These are phyloP conservation scores for Erythrolamprus reginae DNA, from an alignment of 2,113 vertebrate genomes.

Conservation along the genomic window DNA sequence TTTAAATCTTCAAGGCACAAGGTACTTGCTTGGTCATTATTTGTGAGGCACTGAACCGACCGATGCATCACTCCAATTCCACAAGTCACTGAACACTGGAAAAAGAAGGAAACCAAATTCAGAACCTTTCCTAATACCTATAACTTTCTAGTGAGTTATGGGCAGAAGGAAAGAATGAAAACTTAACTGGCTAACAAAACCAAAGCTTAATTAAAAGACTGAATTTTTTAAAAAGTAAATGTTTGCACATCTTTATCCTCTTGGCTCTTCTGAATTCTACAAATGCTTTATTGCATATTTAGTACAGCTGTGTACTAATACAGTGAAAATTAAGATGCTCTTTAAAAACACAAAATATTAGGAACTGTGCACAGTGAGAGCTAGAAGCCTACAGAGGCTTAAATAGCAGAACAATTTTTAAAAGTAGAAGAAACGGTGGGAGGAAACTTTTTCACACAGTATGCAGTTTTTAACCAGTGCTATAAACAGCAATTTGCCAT, in stretches of 20 bases:
- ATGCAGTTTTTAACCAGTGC: background rate
- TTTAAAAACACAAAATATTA: background rate
- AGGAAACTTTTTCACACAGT: background rate
- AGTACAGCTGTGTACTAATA: background rate
- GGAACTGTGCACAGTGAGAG: background rate
- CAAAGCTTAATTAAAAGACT: background rate
- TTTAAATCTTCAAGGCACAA: slow-evolving; percentile 69
- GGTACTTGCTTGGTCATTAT: slow-evolving; percentile 70
- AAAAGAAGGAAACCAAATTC: background rate
- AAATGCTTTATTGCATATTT: background rate
- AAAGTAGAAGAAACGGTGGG: background rate
- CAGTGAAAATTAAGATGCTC: background rate
- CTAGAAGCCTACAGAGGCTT: background rate
- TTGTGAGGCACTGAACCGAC: slow-evolving; percentile 81
- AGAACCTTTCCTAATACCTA: background rate
- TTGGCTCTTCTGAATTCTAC: background rate
- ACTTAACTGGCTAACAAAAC: background rate
- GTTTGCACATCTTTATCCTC: background rate
- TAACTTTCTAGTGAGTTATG: background rate
- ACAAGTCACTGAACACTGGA: slow-evolving; percentile 87
- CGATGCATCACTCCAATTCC: slow-evolving; percentile 84
- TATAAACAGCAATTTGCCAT: background rate
- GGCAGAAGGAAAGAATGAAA: background rate
- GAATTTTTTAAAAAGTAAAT: background rate
- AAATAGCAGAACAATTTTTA: background rate